Conservation (phyloP, 2,113 vertebrate genomes). For the Chionomys nivalis region DNA sequence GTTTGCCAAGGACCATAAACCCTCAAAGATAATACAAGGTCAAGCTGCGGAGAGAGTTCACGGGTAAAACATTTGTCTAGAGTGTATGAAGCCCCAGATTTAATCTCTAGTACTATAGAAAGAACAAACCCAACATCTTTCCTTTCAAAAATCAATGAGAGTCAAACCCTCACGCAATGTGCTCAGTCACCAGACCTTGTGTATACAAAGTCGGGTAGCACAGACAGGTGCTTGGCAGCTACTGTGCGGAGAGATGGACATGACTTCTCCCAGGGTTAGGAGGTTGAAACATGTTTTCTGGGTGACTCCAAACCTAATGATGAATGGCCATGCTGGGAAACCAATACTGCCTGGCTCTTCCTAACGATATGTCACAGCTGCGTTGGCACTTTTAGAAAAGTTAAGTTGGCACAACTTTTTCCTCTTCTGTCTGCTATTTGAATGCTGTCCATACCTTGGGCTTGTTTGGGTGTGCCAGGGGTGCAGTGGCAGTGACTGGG, state of each 20-base stretch:
- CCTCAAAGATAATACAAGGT: background rate
- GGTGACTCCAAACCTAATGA: background rate
- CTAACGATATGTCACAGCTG: no score
- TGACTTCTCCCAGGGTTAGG: no score
- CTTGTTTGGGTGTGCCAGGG: constrained; percentile 92
- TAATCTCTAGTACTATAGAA: background rate
- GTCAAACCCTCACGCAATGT: background rate
- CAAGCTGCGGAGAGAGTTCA: background rate
- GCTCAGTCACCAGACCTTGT: accelerated
- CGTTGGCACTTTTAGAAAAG: no score
- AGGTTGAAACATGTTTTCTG: background rate
- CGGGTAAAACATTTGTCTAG: background rate
- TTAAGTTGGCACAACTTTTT: background rate
- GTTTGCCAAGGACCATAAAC: background rate
- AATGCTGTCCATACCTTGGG: constrained; percentile 90
- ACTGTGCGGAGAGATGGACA: background rate
- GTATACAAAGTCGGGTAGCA: background rate
- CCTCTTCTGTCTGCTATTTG: background rate
- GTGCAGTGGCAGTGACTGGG: constrained; percentile 79
- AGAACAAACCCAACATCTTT: background rate
- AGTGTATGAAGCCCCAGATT: background rate
- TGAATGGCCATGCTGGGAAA: background rate
- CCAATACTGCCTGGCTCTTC: background rate
- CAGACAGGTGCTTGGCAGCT: background rate
- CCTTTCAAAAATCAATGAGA: background rate